phyloP scores from a whole-genome alignment of 2,113 vertebrate species.

The Megaptera novaeangliae region DNA sequence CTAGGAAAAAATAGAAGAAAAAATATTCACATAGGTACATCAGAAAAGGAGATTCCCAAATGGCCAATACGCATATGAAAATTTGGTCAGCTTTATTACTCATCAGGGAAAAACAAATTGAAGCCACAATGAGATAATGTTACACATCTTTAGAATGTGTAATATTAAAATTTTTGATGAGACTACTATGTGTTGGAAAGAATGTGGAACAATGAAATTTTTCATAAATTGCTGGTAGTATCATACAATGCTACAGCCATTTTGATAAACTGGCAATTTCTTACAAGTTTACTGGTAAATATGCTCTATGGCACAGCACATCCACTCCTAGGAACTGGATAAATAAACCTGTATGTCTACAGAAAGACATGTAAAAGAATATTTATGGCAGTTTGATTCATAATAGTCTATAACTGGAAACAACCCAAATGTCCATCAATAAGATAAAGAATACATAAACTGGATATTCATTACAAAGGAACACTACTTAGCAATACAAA shows the following conservation, averaged over 20 bases:
- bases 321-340: background rate
- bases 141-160: background rate
- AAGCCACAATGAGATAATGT: background rate
- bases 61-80: background rate
- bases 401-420: background rate
- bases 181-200: background rate
- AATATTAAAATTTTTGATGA: background rate
- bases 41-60: background rate
- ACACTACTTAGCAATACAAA: background rate
- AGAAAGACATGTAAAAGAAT: background rate
- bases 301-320: background rate
- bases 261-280: background rate
- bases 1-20: background rate
- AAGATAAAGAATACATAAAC: background rate
- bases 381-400: background rate
- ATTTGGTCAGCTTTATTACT: background rate
- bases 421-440: background rate
- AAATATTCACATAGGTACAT: background rate
- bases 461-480: background rate
- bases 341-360: background rate
- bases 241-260: background rate
- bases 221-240: background rate
- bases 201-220: background rate
- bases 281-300: background rate
- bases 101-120: background rate